Evolutionary conservation across 2,113 vertebrate species (phyloP).

Genomic region (Gymnogyps californianus): DNA sequence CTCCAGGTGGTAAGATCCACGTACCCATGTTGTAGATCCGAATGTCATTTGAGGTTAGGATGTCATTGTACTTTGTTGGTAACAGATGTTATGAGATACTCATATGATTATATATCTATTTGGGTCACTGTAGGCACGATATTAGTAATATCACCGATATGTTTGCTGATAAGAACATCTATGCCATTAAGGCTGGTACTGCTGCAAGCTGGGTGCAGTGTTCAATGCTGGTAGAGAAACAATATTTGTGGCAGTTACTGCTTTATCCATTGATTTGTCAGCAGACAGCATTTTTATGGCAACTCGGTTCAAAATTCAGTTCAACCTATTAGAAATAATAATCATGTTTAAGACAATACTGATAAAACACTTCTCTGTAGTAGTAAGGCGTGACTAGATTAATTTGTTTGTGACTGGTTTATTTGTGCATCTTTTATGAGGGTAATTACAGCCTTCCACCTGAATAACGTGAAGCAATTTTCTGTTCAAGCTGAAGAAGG

Average conservation of each 20-base stretch:
- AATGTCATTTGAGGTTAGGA: not conserved
- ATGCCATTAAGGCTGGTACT: not conserved
- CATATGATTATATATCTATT: fast-evolving
- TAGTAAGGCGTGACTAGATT: not conserved
- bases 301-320: not conserved
- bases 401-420: not conserved
- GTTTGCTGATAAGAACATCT: not conserved
- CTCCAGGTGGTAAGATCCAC: not conserved
- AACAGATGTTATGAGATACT: not conserved
- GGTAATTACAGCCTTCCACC: constrained; percentile 78
- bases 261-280: not conserved
- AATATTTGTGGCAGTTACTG: not conserved
- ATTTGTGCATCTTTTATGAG: constrained; percentile 62
- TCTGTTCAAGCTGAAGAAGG: constrained; percentile 74
- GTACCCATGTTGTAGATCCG: fast-evolving
- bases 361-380: not conserved
- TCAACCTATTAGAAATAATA: not conserved
- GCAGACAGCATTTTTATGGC: not conserved
- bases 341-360: not conserved
- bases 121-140: not conserved
- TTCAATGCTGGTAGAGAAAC: fast-evolving
- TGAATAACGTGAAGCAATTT: constrained; percentile 69
- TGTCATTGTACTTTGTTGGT: not conserved
- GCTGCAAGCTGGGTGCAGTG: not conserved
- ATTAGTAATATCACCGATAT: not conserved